Conservation (phyloP, 2,888 invertebrate genomes). For the Maniola hyperantus region DNA sequence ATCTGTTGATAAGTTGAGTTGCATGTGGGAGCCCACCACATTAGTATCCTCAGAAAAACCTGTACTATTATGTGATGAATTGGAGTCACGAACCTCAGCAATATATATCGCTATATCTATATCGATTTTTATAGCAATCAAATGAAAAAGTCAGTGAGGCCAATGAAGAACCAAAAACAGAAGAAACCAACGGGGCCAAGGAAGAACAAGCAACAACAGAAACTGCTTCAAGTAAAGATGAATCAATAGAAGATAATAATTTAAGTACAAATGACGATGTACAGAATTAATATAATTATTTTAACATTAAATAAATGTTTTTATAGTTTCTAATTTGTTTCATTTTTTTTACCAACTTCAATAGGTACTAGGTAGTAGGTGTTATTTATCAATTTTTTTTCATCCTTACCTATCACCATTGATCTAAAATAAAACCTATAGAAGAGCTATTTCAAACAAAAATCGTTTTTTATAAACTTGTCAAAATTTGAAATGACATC, state of each 20-base stretch:
- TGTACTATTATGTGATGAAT: no score
- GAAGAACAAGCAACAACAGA: neutral
- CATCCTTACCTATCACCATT: no score
- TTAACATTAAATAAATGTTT: conserved; percentile 1
- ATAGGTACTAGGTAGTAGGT: no score
- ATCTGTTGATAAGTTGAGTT: no score
- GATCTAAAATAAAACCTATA: no score
- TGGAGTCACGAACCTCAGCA: no score
- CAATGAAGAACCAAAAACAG: neutral
- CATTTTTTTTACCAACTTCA: neutral
- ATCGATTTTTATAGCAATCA: neutral
- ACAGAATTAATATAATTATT: conserved; percentile 6
- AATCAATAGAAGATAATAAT: neutral
- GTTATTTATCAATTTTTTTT: neutral
- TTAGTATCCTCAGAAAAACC: no score
- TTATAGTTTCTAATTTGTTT: neutral
- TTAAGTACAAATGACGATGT: conserved; percentile 8
- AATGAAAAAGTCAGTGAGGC: neutral
- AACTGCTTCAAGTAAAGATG: neutral
- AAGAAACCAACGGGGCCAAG: neutral
- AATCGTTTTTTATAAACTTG: no score
- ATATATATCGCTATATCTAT: no score
- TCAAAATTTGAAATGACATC: no score
- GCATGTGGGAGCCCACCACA: no score
- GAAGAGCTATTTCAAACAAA: no score